These are phyloP conservation scores for Oreortyx pictus DNA, from an alignment of 2,797 vertebrate species.

Conservation along the genomic window DNA sequence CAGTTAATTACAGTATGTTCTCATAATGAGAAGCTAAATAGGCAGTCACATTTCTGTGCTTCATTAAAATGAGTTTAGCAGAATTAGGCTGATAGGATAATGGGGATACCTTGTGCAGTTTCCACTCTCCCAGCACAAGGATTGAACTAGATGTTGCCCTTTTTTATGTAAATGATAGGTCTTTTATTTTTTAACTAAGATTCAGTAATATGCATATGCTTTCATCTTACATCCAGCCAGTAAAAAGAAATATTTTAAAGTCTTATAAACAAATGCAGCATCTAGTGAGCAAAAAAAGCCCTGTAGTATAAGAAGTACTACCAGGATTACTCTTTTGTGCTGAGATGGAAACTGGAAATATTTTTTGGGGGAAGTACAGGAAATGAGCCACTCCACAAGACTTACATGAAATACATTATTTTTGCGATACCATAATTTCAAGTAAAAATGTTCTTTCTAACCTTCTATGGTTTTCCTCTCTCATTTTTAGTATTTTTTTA, in stretches of 20 bases:
- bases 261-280: neutral
- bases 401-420: accelerated
- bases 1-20: constrained; percentile 70
- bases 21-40: constrained; percentile 30
- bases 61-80: constrained; percentile 62
- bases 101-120: neutral
- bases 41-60: neutral
- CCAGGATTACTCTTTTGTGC: neutral
- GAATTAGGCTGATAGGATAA: constrained; percentile 61
- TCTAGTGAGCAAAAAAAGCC: neutral
- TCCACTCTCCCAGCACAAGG: neutral
- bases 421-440: neutral
- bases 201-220: neutral
- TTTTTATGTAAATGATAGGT: neutral
- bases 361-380: neutral
- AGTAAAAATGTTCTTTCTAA: neutral
- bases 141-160: neutral
- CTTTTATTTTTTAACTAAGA: constrained; percentile 6
- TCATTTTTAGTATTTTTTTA: neutral
- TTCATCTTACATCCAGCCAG: neutral
- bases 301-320: neutral
- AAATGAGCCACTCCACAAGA: neutral
- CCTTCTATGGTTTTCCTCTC: neutral
- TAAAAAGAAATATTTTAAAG: constrained; percentile 9
- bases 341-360: neutral